Conservation (phyloP, 23 tunicate genomes). For the Trididemnum clinides region DNA sequence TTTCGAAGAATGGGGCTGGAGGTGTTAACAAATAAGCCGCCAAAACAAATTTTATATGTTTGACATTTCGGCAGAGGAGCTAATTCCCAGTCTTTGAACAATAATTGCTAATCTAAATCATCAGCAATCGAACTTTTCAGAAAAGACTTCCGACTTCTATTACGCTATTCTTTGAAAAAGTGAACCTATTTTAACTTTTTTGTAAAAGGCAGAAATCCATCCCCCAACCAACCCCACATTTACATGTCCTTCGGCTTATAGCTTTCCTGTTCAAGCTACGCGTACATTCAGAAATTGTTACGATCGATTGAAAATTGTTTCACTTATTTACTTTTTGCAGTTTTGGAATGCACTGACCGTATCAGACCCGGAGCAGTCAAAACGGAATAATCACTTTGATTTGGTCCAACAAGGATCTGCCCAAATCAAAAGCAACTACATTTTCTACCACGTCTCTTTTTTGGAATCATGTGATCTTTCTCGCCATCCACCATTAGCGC, state of each 20-base stretch:
- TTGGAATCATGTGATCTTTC: constrained; percentile 44
- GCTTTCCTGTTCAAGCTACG: too few species aligned
- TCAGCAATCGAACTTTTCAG: too few species aligned
- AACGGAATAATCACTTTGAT: constrained; percentile 40
- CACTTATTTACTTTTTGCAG: constrained; percentile 18
- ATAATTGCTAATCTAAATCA: too few species aligned
- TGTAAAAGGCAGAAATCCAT: neutral
- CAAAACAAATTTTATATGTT: too few species aligned
- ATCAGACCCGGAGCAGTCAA: constrained; percentile 32
- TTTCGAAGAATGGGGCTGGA: too few species aligned
- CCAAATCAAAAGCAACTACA: constrained; percentile 19
- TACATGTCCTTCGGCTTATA: too few species aligned
- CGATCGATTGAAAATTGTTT: too few species aligned
- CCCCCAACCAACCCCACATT: neutral
- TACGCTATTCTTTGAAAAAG: neutral
- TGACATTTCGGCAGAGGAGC: too few species aligned
- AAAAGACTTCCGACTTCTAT: neutral
- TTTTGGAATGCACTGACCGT: constrained; percentile 55
- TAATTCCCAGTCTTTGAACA: too few species aligned
- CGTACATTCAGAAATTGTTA: too few species aligned
- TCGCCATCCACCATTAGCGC: constrained; percentile 45
- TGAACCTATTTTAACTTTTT: neutral
- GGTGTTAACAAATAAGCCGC: too few species aligned
- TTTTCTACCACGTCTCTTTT: constrained; percentile 55
- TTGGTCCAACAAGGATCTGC: constrained; percentile 46